These are phyloP conservation scores for Knipowitschia caucasica DNA, from an alignment of 2,797 vertebrate species.

Conservation along the genomic window DNA sequence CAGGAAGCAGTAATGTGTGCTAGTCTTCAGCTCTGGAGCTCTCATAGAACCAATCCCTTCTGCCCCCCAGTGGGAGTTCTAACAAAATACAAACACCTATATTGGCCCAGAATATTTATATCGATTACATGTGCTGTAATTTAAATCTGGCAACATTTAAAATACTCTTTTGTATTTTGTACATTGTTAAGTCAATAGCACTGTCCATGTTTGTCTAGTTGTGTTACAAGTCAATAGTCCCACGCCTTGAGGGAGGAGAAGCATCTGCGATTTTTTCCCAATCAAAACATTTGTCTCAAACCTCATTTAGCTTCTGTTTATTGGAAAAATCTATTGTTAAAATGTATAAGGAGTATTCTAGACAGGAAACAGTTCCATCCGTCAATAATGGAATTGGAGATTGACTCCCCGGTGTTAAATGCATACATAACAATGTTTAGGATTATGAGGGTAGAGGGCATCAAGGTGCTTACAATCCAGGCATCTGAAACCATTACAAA, in stretches of 20 bases:
- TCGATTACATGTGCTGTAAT: too few species aligned
- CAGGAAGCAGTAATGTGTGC: too few species aligned
- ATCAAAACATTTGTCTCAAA: conserved; percentile 7
- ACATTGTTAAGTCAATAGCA: conserved; percentile 23
- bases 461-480: conserved; percentile 31
- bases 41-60: too few species aligned
- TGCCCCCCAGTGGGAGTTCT: too few species aligned
- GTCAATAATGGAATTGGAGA: conserved; percentile 41
- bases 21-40: too few species aligned
- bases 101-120: too few species aligned
- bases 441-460: conserved; percentile 34
- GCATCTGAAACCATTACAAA: conserved; percentile 32
- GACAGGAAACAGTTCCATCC: conserved; percentile 24
- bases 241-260: conserved; percentile 11
- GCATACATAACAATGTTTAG: conserved; percentile 27
- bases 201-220: conserved; percentile 25
- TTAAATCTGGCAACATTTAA: neutral
- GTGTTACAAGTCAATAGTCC: conserved; percentile 31
- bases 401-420: conserved; percentile 25
- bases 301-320: conserved; percentile 5
- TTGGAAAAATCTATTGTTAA: conserved; percentile 6
- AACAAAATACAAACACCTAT: too few species aligned
- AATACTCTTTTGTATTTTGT: conserved; percentile 23
- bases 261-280: conserved; percentile 1
- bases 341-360: conserved; percentile 14